phyloP scores from a whole-genome alignment of 2,797 vertebrate species.

The Hirundo rustica region DNA sequence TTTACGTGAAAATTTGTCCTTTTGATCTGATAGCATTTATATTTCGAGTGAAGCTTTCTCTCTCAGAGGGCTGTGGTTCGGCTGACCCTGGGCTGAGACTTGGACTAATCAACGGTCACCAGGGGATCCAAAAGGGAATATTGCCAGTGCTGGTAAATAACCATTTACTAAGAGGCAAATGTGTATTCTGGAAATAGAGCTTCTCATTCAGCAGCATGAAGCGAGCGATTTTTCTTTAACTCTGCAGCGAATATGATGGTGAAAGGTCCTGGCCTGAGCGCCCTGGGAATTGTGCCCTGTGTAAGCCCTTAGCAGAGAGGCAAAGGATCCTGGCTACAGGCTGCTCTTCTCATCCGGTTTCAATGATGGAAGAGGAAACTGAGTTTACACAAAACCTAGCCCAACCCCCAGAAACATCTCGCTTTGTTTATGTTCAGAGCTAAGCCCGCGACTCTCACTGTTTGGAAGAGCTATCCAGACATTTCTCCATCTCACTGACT shows the following conservation, averaged over 20 bases:
- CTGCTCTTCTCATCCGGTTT: constrained; percentile 57
- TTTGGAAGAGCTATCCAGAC: constrained; percentile 41
- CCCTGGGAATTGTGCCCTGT: constrained; percentile 3
- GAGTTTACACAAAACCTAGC: constrained; percentile 63
- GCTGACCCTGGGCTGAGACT: not conserved
- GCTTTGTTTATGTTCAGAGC: constrained; percentile 61
- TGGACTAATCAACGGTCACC: not conserved
- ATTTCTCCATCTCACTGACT: constrained; percentile 61
- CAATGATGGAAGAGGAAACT: constrained; percentile 59
- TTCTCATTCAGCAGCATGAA: not conserved
- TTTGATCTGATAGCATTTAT: not conserved
- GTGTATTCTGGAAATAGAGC: constrained; percentile 3
- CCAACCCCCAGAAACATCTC: constrained; percentile 60
- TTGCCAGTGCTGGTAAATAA: not conserved
- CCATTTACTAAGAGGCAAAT: not conserved
- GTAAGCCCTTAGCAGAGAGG: constrained; percentile 15
- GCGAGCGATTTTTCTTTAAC: not conserved
- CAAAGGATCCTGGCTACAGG: constrained; percentile 25
- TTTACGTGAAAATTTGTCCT: not conserved
- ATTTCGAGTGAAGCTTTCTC: not conserved
- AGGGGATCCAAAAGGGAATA: not conserved
- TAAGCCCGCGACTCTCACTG: not conserved
- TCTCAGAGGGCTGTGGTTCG: not conserved
- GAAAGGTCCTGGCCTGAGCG: constrained; percentile 11
- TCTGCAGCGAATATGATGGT: constrained; percentile 16